Percentiles rank a stretch among this genome's conserved stretches.
Evolutionary conservation across 2,797 vertebrate genomes (phyloP).

Genomic region (Gymnopithys bicolor): DNA sequence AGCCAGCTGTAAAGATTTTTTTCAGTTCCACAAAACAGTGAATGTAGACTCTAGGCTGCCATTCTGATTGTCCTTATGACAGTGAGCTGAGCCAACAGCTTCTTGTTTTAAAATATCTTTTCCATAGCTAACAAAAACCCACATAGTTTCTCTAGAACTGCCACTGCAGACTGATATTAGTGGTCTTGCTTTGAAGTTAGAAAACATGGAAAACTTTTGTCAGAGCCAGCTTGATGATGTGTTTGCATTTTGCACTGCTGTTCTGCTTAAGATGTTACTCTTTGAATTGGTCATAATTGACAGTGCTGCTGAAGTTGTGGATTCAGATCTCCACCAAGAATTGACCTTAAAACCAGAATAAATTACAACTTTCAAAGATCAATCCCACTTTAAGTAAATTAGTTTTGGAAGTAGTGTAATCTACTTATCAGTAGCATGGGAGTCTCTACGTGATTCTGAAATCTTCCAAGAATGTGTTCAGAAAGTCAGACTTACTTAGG

Average conservation of each 20-base stretch:
- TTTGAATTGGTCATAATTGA: neutral
- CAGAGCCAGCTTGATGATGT: slow-evolving; percentile 29
- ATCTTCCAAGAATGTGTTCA: neutral
- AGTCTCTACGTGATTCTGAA: neutral
- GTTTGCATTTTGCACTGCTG: neutral
- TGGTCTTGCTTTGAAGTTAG: slow-evolving; percentile 45
- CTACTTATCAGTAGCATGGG: neutral
- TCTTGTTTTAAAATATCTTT: slow-evolving; percentile 52
- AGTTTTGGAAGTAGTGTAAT: neutral
- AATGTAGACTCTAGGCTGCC: neutral
- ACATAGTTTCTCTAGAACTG: slow-evolving; percentile 3
- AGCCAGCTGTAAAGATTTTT: neutral
- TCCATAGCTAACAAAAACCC: neutral
- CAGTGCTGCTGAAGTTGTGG: neutral
- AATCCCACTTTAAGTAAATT: neutral
- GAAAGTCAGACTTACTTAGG: neutral
- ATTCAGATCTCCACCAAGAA: neutral
- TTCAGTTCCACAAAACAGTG: neutral
- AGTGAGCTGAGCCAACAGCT: neutral
- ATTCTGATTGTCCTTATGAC: slow-evolving; percentile 23
- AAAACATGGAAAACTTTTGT: slow-evolving; percentile 56
- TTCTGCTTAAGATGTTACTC: neutral
- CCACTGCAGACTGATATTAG: slow-evolving; percentile 24
- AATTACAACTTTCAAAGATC: neutral
- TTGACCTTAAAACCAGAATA: neutral